Evolutionary conservation across 2,888 invertebrate species (phyloP), one percentile per base, ranked within the genome.

Genomic region (Andrena flavipes): DNA sequence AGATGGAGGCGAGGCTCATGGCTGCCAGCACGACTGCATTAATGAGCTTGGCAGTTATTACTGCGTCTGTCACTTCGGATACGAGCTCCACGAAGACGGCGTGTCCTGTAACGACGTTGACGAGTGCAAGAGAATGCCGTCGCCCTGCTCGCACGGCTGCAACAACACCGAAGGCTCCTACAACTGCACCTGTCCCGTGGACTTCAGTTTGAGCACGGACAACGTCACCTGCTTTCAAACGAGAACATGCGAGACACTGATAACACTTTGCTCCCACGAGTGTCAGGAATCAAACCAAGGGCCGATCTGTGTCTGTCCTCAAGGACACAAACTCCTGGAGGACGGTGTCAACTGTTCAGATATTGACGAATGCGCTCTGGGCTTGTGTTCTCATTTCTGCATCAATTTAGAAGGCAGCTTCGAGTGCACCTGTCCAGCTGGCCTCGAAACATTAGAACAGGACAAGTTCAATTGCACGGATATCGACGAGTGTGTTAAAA

Each of bases 351-450:
- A 87, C 51, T 95, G 95, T 82, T 92, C 91, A 42, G 95, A 95
- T 90, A 92, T 96, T 23, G 95, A 96, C 91, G 96, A 96, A 88
- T 96, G 96, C 84, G 87, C 92, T 4, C 93, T 93, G 16, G 93
- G 93, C 62, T 94, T 94, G 35, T 96, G 96, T 74, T 94, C 95
- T 0, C 94, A 95, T 76, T 93, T 94, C 62, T 96, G 96, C 89
- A 92, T 94, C 62, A 95, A 95, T 80, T 92, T 94, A 1, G 94
- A 94, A 26, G 95, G 95, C 2, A 93, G 95, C 51, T 94, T 93
- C 63, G 86, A 90, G 49, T 96, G 96, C 84, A 89, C 93, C 3
- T 96, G 96, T 85, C 95, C 95, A 2, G 88, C 91, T 2, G 95
- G 93, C 7, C 83, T 92, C 73, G 76, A 85, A 8, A 78, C 90